Evolutionary conservation across 2,113 vertebrate species (phyloP), one percentile per base, ranked within the genome.

Genomic region (Neotoma lepida): DNA sequence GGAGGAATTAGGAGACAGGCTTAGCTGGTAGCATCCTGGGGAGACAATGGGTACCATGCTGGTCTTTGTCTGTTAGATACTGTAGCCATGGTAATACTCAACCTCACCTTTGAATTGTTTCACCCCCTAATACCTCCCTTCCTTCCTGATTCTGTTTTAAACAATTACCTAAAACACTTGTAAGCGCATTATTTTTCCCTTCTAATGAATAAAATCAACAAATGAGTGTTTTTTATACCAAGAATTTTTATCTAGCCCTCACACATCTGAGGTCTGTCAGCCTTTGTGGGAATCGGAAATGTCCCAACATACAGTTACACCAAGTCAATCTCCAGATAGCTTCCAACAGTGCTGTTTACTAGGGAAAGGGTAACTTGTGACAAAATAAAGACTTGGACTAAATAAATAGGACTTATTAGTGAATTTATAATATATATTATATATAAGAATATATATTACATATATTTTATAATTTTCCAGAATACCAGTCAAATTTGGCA

Each of bases 131-230:
- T 95, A 95, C 93, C 96, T 86, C 91, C 95, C 95, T 96, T 97
- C 74, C 94, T 93, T 97, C 92, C 95, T 97, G 97, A 94, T 94
- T 98, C 94, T 97, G 91, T 66, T 97, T 96, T 96, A 96, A 97
- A 96, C 96, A 97, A 95, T 91, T 86, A 93, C 94, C 95, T 94
- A 97, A 97, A 97, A 89, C 96, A 97, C 86, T 94, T 95, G 94
- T 91, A 97, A 94, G 92, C 95, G 95, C 97, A 97, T 98, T 97
- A 97, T 89, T 98, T 97, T 98, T 82, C 33, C 89, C 39, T 28
- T 74, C 68, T 88, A 76, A 54, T 64, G 66, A 86, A 18, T 41
- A 54, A 92, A 82, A 86, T 68, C n/a, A 73, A 44, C 33, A 66
- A 10, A 7, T 26, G 33, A 33, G 78, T 64, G 6, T 88, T 93